A percentile compares a stretch with the other conserved stretches of the same genome.
Evolutionary conservation across 1,140 invertebrate species (phyloP).

Genomic region (Drosophila baimaii): DNA sequence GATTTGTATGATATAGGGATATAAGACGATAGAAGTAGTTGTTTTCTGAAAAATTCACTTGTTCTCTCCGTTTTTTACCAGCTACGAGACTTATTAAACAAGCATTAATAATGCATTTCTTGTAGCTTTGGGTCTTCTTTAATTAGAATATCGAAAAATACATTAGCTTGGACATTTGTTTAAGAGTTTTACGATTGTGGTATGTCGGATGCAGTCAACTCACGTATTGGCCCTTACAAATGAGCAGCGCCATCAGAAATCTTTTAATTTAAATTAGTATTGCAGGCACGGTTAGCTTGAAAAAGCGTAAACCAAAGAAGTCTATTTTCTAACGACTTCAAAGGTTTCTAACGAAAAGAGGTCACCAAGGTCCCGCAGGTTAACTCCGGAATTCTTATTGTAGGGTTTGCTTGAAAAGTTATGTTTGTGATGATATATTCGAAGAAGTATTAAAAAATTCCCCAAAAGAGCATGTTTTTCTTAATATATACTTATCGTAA

Average conservation of each 20-base stretch:
- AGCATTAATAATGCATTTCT: too few species aligned
- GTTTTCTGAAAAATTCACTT: too few species aligned
- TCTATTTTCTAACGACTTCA: background rate
- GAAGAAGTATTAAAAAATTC: background rate
- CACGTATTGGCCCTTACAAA: constrained; percentile 44
- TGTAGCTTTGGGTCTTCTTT: background rate
- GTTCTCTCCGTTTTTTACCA: too few species aligned
- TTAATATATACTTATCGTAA: too few species aligned
- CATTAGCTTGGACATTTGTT: constrained; percentile 56
- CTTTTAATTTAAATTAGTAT: background rate
- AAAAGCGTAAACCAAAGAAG: background rate
- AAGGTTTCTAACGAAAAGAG: background rate
- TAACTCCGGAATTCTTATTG: background rate
- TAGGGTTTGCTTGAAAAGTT: background rate
- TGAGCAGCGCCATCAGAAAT: background rate
- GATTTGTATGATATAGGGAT: background rate
- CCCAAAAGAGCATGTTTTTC: background rate
- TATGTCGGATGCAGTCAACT: constrained; percentile 34
- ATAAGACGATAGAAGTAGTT: too few species aligned
- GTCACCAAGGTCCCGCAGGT: background rate
- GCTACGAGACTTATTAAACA: too few species aligned
- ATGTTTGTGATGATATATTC: background rate
- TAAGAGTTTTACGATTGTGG: constrained; percentile 22
- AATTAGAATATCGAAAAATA: constrained; percentile 14
- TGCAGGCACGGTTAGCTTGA: constrained; percentile 4